Base-by-base conservation (phyloP, 2,888 invertebrate genomes). In the Agrilus mali region DNA sequence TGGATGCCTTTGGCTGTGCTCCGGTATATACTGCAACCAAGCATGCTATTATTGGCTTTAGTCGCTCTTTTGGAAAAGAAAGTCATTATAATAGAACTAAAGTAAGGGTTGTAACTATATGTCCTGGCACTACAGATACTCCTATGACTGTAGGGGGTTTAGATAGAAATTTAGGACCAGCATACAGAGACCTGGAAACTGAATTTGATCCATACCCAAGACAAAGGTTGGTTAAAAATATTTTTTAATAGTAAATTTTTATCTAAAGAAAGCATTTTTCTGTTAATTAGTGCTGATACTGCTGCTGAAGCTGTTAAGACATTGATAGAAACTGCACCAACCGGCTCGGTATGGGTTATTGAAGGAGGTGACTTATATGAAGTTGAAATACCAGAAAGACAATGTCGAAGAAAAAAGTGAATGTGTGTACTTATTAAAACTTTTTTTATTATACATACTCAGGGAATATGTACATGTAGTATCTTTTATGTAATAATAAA, bases 261-360 rank as follows among this genome's bases (percentile, higher is more conserved):
- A 17, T 27, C 5, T 10, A 8, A 27, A 27, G 10, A 27, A 27
- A 27, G 2, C 10, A 27, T 27, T 27, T 27, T 27, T 10, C 27
- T 10, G 8, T 27, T 13, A 31, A 27, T 40, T 39, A 35, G 50
- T 49, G 16, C 44, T 57, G 58, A 7, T 51, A 4, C 10, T 27
- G 27, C 57, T 17, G 57, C 63, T 4, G 57, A 53, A 41, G 58
- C 59, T 12, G 58, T 54, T 10, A 41, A 47, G 27, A 55, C 52
- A 7, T 50, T 58, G 47, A 47, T 59, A 34, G 47, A 50, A 45
- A 62, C 56, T 16, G 68, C 63, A 5, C 60, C 61, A 3, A 69
- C 64, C 51, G 70, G 68, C 1, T 66, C 68, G 0, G 63, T 67
- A 1, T 72, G 71, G 71, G 52, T 66, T 17, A 61, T 66, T 33